phyloP scores from a whole-genome alignment of 2,797 vertebrate species.

The Atherinosoma microstoma region DNA sequence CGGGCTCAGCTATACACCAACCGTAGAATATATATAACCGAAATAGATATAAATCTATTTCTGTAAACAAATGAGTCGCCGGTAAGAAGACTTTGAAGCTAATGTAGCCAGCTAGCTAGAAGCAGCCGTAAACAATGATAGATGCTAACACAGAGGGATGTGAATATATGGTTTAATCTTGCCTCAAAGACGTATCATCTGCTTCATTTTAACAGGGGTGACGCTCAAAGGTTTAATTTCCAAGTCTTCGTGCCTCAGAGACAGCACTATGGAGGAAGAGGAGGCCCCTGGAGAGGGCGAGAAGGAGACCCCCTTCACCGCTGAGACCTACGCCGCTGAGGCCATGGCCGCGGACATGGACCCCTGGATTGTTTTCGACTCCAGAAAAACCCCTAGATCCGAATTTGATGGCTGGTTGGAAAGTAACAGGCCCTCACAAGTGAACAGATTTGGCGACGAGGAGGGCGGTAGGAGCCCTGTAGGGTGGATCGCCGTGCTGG shows the following conservation, averaged over 20 bases:
- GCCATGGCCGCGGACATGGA: slow-evolving; percentile 94
- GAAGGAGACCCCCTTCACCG: slow-evolving; percentile 61
- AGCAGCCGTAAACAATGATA: background rate
- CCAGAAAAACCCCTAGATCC: slow-evolving; percentile 82
- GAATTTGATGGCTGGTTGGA: slow-evolving; percentile 91
- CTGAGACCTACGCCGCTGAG: slow-evolving; percentile 88
- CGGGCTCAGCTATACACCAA: background rate
- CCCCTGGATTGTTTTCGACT: slow-evolving; percentile 91
- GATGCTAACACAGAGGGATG: background rate
- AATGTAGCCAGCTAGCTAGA: slow-evolving; percentile 31
- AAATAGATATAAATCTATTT: rapidly evolving
- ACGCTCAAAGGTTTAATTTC: background rate
- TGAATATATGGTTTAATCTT: background rate
- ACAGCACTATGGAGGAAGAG: slow-evolving; percentile 71
- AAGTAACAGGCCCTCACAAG: slow-evolving; percentile 89
- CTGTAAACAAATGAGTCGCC: rapidly evolving
- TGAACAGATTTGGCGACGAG: slow-evolving; percentile 84
- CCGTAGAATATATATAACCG: rapidly evolving
- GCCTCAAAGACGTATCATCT: background rate
- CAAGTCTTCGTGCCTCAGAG: background rate
- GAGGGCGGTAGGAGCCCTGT: slow-evolving; percentile 78
- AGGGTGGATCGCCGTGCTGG: slow-evolving; percentile 88
- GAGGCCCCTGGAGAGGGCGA: slow-evolving; percentile 52
- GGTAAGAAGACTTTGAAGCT: background rate
- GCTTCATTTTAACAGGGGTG: slow-evolving; percentile 8